These are phyloP conservation scores for Micronisus gabar DNA, from an alignment of 2,113 vertebrate species.

Conservation along the genomic window DNA sequence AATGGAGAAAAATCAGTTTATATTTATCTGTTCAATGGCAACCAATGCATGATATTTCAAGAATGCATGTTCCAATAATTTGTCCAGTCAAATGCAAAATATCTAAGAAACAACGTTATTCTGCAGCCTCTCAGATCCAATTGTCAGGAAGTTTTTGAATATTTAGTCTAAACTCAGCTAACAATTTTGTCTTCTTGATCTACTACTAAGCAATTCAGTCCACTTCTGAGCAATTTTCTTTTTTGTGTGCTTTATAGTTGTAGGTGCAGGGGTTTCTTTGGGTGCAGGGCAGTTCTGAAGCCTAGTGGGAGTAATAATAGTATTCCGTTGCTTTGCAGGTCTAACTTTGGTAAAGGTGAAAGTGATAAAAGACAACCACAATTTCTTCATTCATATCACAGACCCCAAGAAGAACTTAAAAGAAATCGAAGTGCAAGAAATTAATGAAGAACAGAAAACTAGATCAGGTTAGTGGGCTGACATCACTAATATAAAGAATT, in stretches of 20 bases:
- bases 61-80: not conserved
- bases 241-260: not conserved
- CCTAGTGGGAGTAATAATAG: not conserved
- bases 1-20: not conserved
- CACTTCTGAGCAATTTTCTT: not conserved
- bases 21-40: not conserved
- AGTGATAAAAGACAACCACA: slow-evolving; percentile 87
- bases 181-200: not conserved
- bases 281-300: not conserved
- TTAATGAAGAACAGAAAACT: slow-evolving; percentile 1
- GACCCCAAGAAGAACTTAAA: slow-evolving; percentile 59
- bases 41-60: not conserved
- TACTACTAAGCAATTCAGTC: not conserved
- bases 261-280: not conserved
- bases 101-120: not conserved
- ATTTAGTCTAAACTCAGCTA: not conserved
- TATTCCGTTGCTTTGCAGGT: slow-evolving; percentile 67
- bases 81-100: not conserved
- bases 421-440: not conserved
- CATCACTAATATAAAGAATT: not conserved
- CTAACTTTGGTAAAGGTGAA: slow-evolving; percentile 80
- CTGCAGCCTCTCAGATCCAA: not conserved
- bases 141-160: not conserved
- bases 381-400: slow-evolving; percentile 83
- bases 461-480: slow-evolving; percentile 23